A percentile compares a stretch with the other conserved stretches of the same genome.
Evolutionary conservation across 1,140 invertebrate species (phyloP).

Genomic region (Centruroides vittatus): DNA sequence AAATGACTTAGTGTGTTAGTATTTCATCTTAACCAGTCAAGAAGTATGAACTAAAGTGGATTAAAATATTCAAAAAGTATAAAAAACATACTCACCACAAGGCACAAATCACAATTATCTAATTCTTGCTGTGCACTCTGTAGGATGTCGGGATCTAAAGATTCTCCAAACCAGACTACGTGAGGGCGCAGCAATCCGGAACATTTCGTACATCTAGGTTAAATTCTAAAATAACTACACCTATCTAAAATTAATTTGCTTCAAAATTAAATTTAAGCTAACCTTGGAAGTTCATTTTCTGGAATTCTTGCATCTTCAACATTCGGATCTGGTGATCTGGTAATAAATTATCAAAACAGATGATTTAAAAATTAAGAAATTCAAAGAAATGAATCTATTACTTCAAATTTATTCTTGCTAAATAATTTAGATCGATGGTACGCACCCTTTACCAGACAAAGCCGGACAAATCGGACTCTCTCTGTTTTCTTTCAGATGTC

Average conservation of each 20-base stretch:
- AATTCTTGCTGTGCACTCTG: slow-evolving; percentile 45
- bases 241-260: not conserved
- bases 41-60: no score
- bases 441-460: slow-evolving; percentile 42
- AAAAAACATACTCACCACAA: slow-evolving; percentile 48
- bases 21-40: no score
- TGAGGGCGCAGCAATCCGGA: slow-evolving; percentile 59
- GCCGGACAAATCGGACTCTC: slow-evolving; percentile 69
- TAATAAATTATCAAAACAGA: not conserved
- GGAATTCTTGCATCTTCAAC: slow-evolving; percentile 42
- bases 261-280: not conserved
- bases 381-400: no score
- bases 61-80: not conserved
- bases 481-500: slow-evolving; percentile 47
- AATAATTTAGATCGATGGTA: not conserved
- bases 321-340: slow-evolving; percentile 36
- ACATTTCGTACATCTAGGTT: slow-evolving; percentile 45
- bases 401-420: no score
- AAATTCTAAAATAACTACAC: not conserved
- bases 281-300: slow-evolving; percentile 46
- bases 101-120: slow-evolving; percentile 58
- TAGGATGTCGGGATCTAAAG: slow-evolving; percentile 47
- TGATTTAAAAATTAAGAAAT: not conserved
- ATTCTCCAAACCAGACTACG: slow-evolving; percentile 85
- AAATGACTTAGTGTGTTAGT: no score